A percentile compares a stretch with the other conserved stretches of the same genome.
These are phyloP conservation scores for Heterotilapia buettikoferi DNA, from an alignment of 2,113 vertebrate genomes.

Conservation along the genomic window DNA sequence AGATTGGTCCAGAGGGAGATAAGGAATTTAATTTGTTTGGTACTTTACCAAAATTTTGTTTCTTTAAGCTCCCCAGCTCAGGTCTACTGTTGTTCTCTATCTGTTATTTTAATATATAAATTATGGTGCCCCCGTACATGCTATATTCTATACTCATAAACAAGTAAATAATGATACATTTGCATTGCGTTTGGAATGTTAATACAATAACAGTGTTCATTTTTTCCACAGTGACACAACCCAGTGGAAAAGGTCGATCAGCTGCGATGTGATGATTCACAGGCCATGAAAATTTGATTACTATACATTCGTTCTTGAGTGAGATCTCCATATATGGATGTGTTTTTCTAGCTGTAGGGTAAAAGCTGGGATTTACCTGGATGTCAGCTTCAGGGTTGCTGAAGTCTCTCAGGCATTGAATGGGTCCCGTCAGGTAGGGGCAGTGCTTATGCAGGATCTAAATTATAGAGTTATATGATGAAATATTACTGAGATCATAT, in stretches of 20 bases:
- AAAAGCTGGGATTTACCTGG: slow-evolving; percentile 72
- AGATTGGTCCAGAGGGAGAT: slow-evolving; percentile 52
- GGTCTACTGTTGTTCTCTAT: background rate
- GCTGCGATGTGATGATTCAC: background rate
- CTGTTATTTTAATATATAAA: background rate
- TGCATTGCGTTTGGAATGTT: background rate
- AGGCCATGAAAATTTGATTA: background rate
- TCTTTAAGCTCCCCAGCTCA: background rate
- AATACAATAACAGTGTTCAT: background rate
- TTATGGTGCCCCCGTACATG: background rate
- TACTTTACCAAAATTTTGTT: background rate
- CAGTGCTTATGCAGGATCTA: slow-evolving; percentile 83
- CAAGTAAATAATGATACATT: background rate
- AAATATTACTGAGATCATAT: background rate
- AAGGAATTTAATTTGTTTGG: slow-evolving; percentile 49
- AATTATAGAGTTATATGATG: background rate
- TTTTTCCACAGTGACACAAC: background rate
- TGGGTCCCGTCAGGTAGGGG: slow-evolving; percentile 83
- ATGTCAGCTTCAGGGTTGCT: slow-evolving; percentile 81
- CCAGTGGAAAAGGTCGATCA: background rate
- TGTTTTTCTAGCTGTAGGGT: background rate
- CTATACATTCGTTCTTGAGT: background rate
- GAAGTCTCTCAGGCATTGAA: slow-evolving; percentile 75
- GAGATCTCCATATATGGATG: background rate
- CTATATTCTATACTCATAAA: background rate